Conservation (phyloP, 1,140 invertebrate genomes). For the Stenopsyche tienmushanensis region DNA sequence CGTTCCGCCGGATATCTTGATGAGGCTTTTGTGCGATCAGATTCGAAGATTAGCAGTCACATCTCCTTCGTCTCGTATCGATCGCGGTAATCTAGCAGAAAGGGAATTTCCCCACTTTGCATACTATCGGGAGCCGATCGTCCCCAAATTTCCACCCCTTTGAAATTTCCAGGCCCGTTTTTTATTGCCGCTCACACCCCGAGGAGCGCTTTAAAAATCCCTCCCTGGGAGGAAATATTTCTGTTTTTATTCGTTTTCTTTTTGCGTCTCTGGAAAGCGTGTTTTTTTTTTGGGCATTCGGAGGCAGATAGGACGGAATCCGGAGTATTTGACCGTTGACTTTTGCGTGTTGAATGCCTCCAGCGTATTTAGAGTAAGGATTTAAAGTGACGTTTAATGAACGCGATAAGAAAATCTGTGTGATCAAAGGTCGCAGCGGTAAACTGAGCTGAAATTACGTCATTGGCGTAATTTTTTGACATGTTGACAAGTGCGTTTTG, state of each 20-base stretch:
- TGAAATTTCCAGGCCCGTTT: neutral
- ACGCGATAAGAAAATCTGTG: no score
- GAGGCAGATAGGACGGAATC: neutral
- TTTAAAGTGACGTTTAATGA: no score
- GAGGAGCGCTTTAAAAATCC: no score
- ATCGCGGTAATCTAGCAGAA: neutral
- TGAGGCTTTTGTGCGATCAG: no score
- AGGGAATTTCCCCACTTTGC: neutral
- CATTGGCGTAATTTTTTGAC: no score
- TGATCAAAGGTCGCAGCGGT: no score
- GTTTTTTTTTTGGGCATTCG: neutral
- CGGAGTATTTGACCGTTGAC: neutral
- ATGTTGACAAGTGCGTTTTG: no score
- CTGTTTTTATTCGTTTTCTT: neutral
- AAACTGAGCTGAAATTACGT: no score
- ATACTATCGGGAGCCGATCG: neutral
- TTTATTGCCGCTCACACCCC: neutral
- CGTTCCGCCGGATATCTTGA: no score
- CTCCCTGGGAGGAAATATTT: no score
- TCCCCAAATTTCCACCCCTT: neutral
- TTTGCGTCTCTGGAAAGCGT: neutral
- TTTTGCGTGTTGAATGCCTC: neutral
- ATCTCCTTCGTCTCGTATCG: neutral
- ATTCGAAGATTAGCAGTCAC: no score
- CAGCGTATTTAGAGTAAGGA: no score